Evolutionary conservation across 1,140 invertebrate genomes (phyloP).

Genomic region (Brachionus angularis): DNA sequence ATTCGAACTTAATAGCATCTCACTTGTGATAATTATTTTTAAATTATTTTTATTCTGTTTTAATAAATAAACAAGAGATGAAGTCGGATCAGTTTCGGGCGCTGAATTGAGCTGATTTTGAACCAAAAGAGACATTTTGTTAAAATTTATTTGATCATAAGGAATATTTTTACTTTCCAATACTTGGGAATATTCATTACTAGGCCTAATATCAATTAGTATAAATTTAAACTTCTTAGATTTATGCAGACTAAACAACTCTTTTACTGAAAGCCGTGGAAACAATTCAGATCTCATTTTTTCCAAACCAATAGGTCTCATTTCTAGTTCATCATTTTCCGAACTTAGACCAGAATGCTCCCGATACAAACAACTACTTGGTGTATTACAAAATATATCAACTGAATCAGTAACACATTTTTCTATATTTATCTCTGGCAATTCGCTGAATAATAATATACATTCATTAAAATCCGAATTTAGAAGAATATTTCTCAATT

Average conservation of each 20-base stretch:
- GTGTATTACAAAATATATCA: conserved; percentile 77
- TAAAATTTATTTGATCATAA: conserved; percentile 8
- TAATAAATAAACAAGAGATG: neutral
- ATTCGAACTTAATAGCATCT: neutral
- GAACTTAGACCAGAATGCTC: conserved; percentile 63
- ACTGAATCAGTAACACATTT: conserved; percentile 82
- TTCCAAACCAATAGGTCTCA: conserved; percentile 66
- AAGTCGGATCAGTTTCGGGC: neutral
- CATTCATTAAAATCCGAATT: conserved; percentile 93
- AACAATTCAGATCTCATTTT: conserved; percentile 69
- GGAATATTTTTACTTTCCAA: conserved; percentile 34
- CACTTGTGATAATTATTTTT: conserved; percentile 8
- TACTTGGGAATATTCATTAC: conserved; percentile 64
- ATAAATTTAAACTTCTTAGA: conserved; percentile 51
- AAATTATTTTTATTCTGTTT: conserved; percentile 5
- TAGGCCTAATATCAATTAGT: conserved; percentile 71
- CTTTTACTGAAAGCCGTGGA: conserved; percentile 76
- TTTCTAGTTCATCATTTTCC: conserved; percentile 52
- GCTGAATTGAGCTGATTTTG: neutral
- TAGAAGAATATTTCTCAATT: conserved; percentile 76
- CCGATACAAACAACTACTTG: conserved; percentile 78
- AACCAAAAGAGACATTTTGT: neutral
- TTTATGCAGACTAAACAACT: conserved; percentile 69
- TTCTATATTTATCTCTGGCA: conserved; percentile 93
- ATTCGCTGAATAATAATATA: conserved; percentile 89